These are phyloP conservation scores for Xenentodon cancila DNA, from an alignment of 2,797 vertebrate species.

Conservation along the genomic window DNA sequence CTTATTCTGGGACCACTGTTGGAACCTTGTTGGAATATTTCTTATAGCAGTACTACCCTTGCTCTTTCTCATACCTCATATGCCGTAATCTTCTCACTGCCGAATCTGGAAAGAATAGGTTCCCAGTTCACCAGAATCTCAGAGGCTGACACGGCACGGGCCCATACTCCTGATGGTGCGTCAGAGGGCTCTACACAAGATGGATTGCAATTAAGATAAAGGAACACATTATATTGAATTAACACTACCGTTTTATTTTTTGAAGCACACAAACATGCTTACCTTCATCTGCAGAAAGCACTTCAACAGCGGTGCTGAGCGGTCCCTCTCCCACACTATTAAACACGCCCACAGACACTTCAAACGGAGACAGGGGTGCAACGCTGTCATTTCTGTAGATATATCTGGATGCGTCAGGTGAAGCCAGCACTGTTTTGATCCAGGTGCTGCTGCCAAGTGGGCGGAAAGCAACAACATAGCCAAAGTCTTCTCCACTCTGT, in stretches of 20 bases:
- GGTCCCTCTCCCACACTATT: conserved; percentile 87
- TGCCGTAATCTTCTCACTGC: conserved; percentile 84
- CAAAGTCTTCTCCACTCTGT: conserved; percentile 89
- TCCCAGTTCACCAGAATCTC: conserved; percentile 89
- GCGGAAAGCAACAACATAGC: conserved; percentile 86
- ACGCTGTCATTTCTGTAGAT: conserved; percentile 87
- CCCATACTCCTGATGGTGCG: conserved; percentile 78
- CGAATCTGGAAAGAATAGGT: conserved; percentile 76
- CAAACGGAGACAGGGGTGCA: conserved; percentile 84
- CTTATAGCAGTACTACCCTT: conserved; percentile 22
- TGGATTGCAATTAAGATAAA: conserved; percentile 21
- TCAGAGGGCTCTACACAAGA: conserved; percentile 75
- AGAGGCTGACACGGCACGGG: conserved; percentile 81
- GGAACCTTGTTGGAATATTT: conserved; percentile 43
- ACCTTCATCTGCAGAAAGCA: conserved; percentile 91
- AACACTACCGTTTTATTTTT: conserved; percentile 1
- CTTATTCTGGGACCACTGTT: conserved; percentile 51
- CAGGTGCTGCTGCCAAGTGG: conserved; percentile 83
- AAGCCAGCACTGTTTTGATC: conserved; percentile 85
- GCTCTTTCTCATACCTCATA: conserved; percentile 82
- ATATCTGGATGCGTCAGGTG: conserved; percentile 85
- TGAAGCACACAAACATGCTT: conserved; percentile 25
- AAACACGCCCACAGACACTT: conserved; percentile 90
- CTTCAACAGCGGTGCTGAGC: conserved; percentile 74
- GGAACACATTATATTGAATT: conserved; percentile 1